These are phyloP conservation scores for Drosophila cognata DNA, from an alignment of 2,888 invertebrate species.

Conservation along the genomic window DNA sequence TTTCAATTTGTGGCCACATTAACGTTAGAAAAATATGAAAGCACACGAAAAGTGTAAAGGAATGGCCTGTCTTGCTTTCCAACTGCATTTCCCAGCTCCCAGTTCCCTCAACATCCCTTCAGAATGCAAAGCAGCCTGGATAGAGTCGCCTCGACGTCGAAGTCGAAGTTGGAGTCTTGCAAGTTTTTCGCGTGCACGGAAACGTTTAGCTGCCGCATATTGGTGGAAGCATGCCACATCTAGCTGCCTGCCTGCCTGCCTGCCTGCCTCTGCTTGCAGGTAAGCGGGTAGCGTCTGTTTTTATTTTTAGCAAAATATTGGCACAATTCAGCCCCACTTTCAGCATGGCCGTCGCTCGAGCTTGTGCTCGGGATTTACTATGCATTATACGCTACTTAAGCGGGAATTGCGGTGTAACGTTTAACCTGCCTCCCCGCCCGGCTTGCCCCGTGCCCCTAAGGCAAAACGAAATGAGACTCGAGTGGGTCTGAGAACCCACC, in stretches of 20 bases:
- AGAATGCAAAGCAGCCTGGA: constrained; percentile 54
- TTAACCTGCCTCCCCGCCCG: constrained; percentile 8
- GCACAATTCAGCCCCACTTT: constrained; percentile 50
- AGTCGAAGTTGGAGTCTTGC: constrained; percentile 16
- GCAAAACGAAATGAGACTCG: constrained; percentile 16
- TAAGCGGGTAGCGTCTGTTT: constrained; percentile 63
- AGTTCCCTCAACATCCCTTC: background rate
- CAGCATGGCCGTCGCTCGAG: constrained; percentile 28
- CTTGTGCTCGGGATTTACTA: constrained; percentile 51
- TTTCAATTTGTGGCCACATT: constrained; percentile 80
- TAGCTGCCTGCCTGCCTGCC: constrained; percentile 3
- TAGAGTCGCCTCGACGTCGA: constrained; percentile 6
- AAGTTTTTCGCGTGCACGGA: constrained; percentile 75
- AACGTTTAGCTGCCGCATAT: constrained; percentile 77
- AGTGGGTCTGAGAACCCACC: constrained; percentile 21
- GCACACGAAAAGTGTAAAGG: constrained; percentile 73
- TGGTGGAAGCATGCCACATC: constrained; percentile 53
- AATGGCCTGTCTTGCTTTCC: constrained; percentile 60
- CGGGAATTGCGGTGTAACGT: constrained; percentile 26
- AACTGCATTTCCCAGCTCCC: constrained; percentile 42
- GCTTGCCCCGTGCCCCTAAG: background rate
- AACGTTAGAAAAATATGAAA: constrained; percentile 79
- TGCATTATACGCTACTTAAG: constrained; percentile 65
- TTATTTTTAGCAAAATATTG: constrained; percentile 78
- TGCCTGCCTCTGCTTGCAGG: constrained; percentile 22